Conservation (phyloP, 2,113 vertebrate species). For the Podilymbus podiceps region DNA sequence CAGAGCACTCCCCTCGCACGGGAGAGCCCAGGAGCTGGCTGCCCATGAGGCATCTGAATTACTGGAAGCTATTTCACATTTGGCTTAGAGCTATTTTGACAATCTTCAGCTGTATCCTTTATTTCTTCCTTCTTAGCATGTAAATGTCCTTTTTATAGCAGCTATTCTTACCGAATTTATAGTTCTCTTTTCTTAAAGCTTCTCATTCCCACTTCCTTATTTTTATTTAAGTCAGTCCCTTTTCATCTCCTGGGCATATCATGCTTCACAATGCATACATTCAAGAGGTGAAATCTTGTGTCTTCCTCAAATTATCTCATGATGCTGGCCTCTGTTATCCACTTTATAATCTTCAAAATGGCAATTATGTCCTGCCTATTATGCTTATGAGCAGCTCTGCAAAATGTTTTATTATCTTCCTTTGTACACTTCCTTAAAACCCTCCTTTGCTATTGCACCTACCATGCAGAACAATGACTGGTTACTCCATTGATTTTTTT, state of each 20-base stretch:
- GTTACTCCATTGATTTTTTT: background rate
- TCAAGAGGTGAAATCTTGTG: background rate
- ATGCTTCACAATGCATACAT: background rate
- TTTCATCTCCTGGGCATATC: background rate
- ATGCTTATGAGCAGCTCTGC: background rate
- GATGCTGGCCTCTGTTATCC: background rate
- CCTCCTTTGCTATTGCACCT: background rate
- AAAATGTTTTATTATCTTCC: background rate
- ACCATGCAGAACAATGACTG: background rate
- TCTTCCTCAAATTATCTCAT: background rate
- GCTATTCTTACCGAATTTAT: slow-evolving; percentile 35
- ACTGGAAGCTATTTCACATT: slow-evolving; percentile 49
- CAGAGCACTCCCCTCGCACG: background rate
- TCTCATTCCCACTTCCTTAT: slow-evolving; percentile 31
- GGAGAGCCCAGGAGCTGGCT: background rate
- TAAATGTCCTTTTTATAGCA: slow-evolving; percentile 49
- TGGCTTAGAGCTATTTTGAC: slow-evolving; percentile 37
- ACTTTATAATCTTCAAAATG: background rate
- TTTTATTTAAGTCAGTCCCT: slow-evolving; percentile 22
- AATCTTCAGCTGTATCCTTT: slow-evolving; percentile 54
- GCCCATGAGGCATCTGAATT: background rate
- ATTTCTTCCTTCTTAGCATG: slow-evolving; percentile 45
- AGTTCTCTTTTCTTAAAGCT: slow-evolving; percentile 53
- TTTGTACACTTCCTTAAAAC: background rate
- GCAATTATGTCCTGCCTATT: background rate